phyloP scores from a whole-genome alignment of 2,797 vertebrate species.

The Onychomys torridus region DNA sequence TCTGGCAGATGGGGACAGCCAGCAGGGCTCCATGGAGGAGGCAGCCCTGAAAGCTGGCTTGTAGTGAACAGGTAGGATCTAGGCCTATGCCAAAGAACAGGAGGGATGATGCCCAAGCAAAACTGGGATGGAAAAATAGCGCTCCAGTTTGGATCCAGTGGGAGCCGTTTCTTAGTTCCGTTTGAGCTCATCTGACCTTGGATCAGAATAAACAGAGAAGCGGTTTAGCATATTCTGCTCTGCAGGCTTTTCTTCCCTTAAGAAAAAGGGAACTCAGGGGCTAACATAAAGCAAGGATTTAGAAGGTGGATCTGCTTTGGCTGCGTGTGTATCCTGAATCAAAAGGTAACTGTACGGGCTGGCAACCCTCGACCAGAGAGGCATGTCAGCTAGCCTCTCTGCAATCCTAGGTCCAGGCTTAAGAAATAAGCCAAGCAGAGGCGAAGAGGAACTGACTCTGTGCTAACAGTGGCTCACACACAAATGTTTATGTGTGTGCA shows the following conservation, averaged over 20 bases:
- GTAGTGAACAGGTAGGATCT: slow-evolving; percentile 29
- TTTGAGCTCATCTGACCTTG: slow-evolving; percentile 41
- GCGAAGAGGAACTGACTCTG: background rate
- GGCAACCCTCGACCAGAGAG: background rate
- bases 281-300: slow-evolving; percentile 40
- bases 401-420: background rate
- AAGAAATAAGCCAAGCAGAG: background rate
- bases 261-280: background rate
- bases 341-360: background rate
- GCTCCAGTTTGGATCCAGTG: background rate
- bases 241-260: background rate
- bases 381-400: background rate
- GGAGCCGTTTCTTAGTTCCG: slow-evolving; percentile 49
- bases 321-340: background rate
- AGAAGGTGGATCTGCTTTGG: background rate
- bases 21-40: slow-evolving; percentile 16
- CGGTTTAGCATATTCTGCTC: slow-evolving; percentile 19
- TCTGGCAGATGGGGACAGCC: background rate
- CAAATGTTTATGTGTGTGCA: no score
- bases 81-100: background rate
- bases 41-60: slow-evolving; percentile 28
- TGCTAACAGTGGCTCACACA: background rate
- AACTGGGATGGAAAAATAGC: background rate
- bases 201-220: slow-evolving; percentile 1
- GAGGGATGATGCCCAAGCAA: background rate